Evolutionary conservation across 2,797 vertebrate genomes (phyloP).

Genomic region (Pachyuromys duprasi): DNA sequence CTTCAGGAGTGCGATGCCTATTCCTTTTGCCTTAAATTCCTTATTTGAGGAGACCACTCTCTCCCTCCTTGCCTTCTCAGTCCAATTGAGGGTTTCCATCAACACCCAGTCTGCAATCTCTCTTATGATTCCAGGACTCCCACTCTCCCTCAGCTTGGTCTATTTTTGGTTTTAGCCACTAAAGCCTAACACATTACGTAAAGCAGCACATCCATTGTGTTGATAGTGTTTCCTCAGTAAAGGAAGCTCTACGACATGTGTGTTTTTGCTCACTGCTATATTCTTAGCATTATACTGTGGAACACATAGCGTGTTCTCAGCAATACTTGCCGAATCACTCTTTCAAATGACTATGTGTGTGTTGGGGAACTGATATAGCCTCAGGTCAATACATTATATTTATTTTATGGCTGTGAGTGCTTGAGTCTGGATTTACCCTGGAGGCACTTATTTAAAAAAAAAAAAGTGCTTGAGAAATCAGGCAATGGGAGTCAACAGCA

Average conservation of each 20-base stretch:
- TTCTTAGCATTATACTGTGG: neutral
- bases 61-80: neutral
- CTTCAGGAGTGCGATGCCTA: neutral
- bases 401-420: neutral
- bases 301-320: neutral
- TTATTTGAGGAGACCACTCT: neutral
- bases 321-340: constrained; percentile 37
- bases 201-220: neutral
- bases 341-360: neutral
- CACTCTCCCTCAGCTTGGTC: neutral
- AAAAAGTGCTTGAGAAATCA: neutral
- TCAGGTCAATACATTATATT: constrained; percentile 6
- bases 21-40: neutral
- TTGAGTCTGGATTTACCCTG: neutral
- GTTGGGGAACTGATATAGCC: neutral
- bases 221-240: neutral
- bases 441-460: neutral
- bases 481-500: neutral
- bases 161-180: constrained; percentile 18
- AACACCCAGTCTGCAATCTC: neutral
- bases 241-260: neutral
- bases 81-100: neutral
- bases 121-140: neutral
- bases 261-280: neutral
- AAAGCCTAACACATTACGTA: neutral